Conservation (phyloP, 2,888 invertebrate species). For the Pammene aurita region DNA sequence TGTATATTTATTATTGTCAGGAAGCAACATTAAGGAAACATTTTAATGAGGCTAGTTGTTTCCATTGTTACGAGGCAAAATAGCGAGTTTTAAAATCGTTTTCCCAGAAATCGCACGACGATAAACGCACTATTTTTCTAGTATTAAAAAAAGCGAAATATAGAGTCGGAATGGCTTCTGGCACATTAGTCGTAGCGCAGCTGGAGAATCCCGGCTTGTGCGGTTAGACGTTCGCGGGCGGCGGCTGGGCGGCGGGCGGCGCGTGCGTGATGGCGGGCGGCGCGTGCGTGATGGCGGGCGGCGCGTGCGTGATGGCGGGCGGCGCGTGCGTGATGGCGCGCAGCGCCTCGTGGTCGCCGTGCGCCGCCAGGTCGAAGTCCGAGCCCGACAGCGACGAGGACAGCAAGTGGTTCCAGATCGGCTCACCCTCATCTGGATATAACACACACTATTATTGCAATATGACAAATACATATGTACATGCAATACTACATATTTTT, state of each 20-base stretch:
- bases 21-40: too few relatives aligned
- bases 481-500: too few relatives aligned
- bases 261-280: constrained; percentile 4
- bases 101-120: too few relatives aligned
- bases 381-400: constrained; percentile 83
- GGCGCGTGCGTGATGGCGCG: constrained; percentile 15
- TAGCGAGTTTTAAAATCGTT: too few relatives aligned
- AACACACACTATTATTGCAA: background rate
- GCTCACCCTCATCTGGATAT: constrained; percentile 52
- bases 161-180: too few relatives aligned
- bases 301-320: constrained; percentile 2
- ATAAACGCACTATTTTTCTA: too few relatives aligned
- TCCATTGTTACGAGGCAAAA: too few relatives aligned
- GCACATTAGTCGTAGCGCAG: too few relatives aligned
- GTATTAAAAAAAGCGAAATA: too few relatives aligned
- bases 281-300: constrained; percentile 1
- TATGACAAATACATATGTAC: background rate
- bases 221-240: constrained; percentile 49
- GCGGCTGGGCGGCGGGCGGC: constrained; percentile 52
- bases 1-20: too few relatives aligned
- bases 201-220: background rate
- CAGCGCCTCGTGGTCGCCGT: constrained; percentile 63
- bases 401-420: constrained; percentile 78
- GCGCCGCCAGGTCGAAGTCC: constrained; percentile 86
- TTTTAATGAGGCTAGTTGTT: too few relatives aligned